phyloP scores from a whole-genome alignment of 2,888 invertebrate genomes.

The Sepiola atlantica region DNA sequence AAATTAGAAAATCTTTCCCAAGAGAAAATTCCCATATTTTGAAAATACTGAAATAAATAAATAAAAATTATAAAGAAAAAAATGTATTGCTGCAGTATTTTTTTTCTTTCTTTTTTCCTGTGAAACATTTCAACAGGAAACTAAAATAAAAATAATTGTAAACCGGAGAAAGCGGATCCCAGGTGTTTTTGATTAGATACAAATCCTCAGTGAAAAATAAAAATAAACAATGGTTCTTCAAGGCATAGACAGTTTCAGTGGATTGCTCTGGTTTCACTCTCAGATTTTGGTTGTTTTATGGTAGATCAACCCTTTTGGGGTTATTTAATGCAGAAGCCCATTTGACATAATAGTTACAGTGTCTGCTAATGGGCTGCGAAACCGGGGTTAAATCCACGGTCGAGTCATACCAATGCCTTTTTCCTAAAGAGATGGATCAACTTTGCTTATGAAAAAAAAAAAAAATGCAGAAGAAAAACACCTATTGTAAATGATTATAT shows the following conservation, averaged over 20 bases:
- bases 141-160: background rate
- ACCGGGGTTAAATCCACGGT: too few relatives aligned
- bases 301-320: too few relatives aligned
- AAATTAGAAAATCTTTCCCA: background rate
- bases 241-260: background rate
- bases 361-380: too few relatives aligned
- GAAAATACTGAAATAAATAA: background rate
- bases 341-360: too few relatives aligned
- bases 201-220: background rate
- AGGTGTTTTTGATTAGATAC: background rate
- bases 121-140: background rate
- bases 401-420: too few relatives aligned
- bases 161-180: background rate
- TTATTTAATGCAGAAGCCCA: too few relatives aligned
- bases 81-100: background rate
- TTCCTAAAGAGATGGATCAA: too few relatives aligned
- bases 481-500: too few relatives aligned
- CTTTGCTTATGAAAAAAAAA: too few relatives aligned
- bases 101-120: background rate
- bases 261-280: too few relatives aligned
- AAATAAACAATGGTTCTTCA: background rate
- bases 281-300: too few relatives aligned
- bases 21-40: constrained; percentile 15
- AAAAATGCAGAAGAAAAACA: too few relatives aligned
- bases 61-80: background rate